Conservation (phyloP, 2,113 vertebrate species). For the Megaleporinus macrocephalus region DNA sequence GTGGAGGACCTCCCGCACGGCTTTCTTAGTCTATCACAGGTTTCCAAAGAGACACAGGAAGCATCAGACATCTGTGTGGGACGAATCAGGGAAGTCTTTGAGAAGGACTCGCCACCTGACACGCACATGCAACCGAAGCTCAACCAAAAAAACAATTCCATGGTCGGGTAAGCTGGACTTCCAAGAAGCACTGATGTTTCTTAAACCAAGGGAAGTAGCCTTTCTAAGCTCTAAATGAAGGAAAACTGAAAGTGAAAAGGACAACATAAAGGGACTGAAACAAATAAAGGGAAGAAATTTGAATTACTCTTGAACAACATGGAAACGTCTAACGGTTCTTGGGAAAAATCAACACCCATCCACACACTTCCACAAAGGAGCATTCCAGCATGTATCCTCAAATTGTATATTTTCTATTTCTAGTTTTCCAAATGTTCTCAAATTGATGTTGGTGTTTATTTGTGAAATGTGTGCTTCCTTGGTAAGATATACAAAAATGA, state of each 20-base stretch:
- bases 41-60: conserved; percentile 82
- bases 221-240: background rate
- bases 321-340: background rate
- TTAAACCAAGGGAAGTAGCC: background rate
- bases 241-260: background rate
- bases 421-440: background rate
- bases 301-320: background rate
- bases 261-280: background rate
- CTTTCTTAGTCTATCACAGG: conserved; percentile 83
- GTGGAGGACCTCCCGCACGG: conserved; percentile 89
- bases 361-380: background rate
- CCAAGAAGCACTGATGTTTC: background rate
- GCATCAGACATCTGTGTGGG: conserved; percentile 77
- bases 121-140: conserved; percentile 32
- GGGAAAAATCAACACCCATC: too few species aligned
- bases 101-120: background rate
- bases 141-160: conserved; percentile 8
- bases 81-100: conserved; percentile 79
- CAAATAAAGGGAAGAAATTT: background rate
- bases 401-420: background rate
- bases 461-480: background rate
- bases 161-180: background rate
- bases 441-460: background rate
- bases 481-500: background rate
- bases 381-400: background rate